A percentile compares a stretch with the other conserved stretches of the same genome.
phyloP scores from a whole-genome alignment of 1,140 invertebrate genomes.

The Pomacea maculata region DNA sequence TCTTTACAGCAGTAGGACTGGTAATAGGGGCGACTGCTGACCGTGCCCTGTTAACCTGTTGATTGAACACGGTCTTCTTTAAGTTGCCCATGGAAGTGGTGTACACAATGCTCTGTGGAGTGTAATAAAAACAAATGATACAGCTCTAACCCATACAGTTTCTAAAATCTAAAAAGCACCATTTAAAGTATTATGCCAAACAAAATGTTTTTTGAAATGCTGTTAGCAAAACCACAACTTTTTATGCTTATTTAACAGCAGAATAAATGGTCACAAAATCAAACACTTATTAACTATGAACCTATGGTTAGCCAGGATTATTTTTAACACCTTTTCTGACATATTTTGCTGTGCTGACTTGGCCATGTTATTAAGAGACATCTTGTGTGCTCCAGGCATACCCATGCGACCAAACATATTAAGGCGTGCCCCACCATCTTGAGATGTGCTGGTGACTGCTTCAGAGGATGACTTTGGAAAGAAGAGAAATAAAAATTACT shows the following conservation, averaged over 20 bases:
- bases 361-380: constrained; percentile 45
- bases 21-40: constrained; percentile 23
- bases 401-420: constrained; percentile 56
- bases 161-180: no score
- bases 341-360: constrained; percentile 9
- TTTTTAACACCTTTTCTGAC: no score
- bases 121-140: no score
- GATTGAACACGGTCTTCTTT: constrained; percentile 69
- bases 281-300: no score
- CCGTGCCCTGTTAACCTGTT: constrained; percentile 55
- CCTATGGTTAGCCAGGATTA: no score
- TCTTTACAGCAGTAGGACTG: constrained; percentile 47
- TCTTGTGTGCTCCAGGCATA: constrained; percentile 55
- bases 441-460: constrained; percentile 14
- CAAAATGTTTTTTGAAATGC: no score
- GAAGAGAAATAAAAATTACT: neutral
- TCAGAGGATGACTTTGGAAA: constrained; percentile 6
- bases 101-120: constrained; percentile 40
- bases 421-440: neutral
- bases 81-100: constrained; percentile 61
- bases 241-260: no score
- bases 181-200: no score
- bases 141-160: no score
- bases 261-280: no score
- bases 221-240: no score